These are phyloP conservation scores for Diarsia mendica DNA, from an alignment of 2,888 invertebrate species.

Conservation along the genomic window DNA sequence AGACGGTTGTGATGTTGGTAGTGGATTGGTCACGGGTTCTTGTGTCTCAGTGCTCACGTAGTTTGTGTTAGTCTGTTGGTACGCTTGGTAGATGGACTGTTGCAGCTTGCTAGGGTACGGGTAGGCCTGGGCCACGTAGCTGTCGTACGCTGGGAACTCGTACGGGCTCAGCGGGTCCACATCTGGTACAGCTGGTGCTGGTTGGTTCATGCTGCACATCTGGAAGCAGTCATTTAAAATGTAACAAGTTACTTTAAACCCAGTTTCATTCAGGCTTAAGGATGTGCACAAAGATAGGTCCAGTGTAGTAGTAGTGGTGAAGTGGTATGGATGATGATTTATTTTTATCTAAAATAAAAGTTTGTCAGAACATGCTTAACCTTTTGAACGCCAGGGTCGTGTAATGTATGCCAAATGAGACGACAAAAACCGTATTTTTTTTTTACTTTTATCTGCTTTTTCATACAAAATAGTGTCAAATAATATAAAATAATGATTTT, in stretches of 20 bases:
- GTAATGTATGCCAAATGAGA: no score
- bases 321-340: no score
- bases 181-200: constrained; percentile 54
- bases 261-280: neutral
- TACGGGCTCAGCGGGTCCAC: constrained; percentile 80
- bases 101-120: constrained; percentile 66
- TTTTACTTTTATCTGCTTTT: no score
- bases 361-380: no score
- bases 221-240: neutral
- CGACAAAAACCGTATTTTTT: no score
- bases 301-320: no score
- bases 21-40: constrained; percentile 4
- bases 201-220: constrained; percentile 71
- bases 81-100: constrained; percentile 49
- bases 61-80: constrained; percentile 31
- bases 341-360: no score
- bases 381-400: no score
- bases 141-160: constrained; percentile 70
- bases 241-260: neutral
- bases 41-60: constrained; percentile 22
- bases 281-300: neutral
- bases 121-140: constrained; percentile 58
- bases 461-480: no score
- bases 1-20: constrained; percentile 17
- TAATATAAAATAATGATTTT: no score